Conservation (phyloP, 2,888 invertebrate species). For the Pimpla rufipes region DNA sequence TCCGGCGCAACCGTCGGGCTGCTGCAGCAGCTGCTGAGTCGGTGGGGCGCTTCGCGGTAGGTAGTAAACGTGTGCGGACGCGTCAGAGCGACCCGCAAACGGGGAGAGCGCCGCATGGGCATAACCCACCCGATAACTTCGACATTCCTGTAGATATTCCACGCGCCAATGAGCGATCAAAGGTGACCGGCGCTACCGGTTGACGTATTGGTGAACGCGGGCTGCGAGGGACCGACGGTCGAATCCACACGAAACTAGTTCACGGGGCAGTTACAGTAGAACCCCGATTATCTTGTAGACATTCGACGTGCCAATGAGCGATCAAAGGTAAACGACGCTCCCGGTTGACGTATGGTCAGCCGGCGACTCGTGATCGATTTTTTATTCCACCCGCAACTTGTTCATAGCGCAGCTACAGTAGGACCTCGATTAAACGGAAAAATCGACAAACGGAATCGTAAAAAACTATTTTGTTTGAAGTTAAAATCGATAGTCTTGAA, state of each 20-base stretch:
- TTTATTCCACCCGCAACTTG: neutral
- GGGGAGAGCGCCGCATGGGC: neutral
- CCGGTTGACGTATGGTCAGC: slow-evolving; percentile 8
- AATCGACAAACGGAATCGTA: no score
- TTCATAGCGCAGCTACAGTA: no score
- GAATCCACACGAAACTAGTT: no score
- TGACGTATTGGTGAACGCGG: neutral
- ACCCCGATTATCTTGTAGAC: no score
- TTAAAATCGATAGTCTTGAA: no score
- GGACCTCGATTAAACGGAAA: no score
- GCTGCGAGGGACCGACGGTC: no score
- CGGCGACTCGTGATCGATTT: neutral
- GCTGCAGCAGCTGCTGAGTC: neutral
- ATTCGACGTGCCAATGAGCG: neutral
- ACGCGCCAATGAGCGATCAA: slow-evolving; percentile 35
- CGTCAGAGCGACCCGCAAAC: neutral
- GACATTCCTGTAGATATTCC: neutral
- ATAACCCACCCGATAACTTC: slow-evolving; percentile 1
- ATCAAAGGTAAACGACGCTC: neutral
- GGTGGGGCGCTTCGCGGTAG: neutral
- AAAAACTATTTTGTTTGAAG: no score
- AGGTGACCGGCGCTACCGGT: slow-evolving; percentile 17
- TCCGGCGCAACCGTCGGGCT: neutral
- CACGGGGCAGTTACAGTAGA: no score
- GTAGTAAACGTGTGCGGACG: neutral